These are phyloP conservation scores for Ceratina australensis DNA, from an alignment of 1,140 invertebrate species.

Conservation along the genomic window DNA sequence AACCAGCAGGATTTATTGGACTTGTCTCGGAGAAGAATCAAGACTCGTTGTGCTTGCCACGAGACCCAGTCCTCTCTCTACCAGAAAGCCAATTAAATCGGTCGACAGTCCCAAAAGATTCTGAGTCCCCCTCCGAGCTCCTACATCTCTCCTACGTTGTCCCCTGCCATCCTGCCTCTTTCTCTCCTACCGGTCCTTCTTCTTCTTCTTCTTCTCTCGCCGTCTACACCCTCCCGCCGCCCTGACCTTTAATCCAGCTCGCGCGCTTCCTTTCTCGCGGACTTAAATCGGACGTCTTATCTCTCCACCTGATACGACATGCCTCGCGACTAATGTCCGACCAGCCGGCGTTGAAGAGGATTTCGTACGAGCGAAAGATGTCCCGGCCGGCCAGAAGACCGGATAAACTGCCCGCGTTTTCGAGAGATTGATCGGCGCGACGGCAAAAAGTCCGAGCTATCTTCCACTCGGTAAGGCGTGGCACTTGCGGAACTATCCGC, in stretches of 20 bases:
- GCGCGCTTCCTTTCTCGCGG: conserved; percentile 58
- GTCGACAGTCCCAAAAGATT: conserved; percentile 66
- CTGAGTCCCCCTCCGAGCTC: conserved; percentile 39
- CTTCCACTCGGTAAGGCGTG: background rate
- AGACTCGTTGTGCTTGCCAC: conserved; percentile 63
- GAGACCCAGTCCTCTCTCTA: conserved; percentile 53
- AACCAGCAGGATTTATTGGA: conserved; percentile 62
- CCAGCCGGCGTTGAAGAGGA: conserved; percentile 42
- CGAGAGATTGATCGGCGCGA: conserved; percentile 58
- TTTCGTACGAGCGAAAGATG: conserved; percentile 43
- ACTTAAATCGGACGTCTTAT: conserved; percentile 64
- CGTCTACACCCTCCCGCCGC: background rate
- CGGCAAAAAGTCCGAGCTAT: conserved; percentile 47
- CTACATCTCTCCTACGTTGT: conserved; percentile 19
- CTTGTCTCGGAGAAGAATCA: conserved; percentile 65
- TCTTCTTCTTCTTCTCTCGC: no score
- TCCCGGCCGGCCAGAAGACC: background rate
- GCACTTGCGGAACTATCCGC: conserved; percentile 17
- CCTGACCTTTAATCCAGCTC: conserved; percentile 58
- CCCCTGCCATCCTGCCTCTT: background rate
- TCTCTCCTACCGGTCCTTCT: background rate
- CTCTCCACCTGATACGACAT: conserved; percentile 60
- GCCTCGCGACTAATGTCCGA: conserved; percentile 64
- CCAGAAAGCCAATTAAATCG: conserved; percentile 67
- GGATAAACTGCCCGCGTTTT: conserved; percentile 61